These are phyloP conservation scores for Bufo gargarizans DNA, from an alignment of 2,113 vertebrate species.

Conservation along the genomic window DNA sequence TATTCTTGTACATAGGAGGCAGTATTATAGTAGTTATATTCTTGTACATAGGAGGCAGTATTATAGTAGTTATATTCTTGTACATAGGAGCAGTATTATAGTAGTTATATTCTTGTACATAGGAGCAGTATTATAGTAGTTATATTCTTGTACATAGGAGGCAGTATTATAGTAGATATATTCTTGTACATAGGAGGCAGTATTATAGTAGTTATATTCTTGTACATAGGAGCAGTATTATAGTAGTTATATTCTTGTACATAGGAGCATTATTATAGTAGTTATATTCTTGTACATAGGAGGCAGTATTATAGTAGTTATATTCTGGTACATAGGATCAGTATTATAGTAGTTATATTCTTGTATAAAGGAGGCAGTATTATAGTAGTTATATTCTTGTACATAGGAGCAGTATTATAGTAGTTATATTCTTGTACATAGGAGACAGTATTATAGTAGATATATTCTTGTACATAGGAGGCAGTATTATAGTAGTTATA, in stretches of 20 bases:
- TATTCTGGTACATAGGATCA: background rate
- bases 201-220: background rate
- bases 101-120: slow-evolving; percentile 5
- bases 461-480: background rate
- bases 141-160: background rate
- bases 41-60: background rate
- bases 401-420: slow-evolving; percentile 4
- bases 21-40: slow-evolving; percentile 9
- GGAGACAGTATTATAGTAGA: background rate
- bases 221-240: background rate
- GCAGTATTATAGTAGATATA: slow-evolving; percentile 16
- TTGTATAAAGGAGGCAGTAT: background rate
- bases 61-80: slow-evolving; percentile 13
- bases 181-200: background rate
- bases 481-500: background rate
- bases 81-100: slow-evolving; percentile 1
- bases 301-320: background rate
- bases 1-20: background rate
- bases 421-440: background rate
- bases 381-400: slow-evolving; percentile 16
- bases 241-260: background rate
- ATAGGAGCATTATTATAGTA: background rate
- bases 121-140: slow-evolving; percentile 11
- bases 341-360: slow-evolving; percentile 5
- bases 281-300: background rate